Evolutionary conservation across 2,888 invertebrate genomes (phyloP).

Genomic region (Conus canariensis): DNA sequence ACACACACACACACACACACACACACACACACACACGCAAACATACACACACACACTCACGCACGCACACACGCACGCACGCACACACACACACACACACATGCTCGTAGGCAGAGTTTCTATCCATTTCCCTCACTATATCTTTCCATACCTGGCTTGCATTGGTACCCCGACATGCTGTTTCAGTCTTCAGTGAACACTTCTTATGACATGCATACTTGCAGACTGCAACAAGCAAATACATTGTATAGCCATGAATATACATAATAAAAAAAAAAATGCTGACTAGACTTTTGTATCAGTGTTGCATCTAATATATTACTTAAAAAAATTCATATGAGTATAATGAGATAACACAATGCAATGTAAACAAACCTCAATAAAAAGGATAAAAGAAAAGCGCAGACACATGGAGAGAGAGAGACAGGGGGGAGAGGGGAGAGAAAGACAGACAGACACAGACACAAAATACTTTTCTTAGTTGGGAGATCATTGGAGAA

Average conservation of each 20-base stretch:
- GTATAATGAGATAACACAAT: background rate
- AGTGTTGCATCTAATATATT: no score
- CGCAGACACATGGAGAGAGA: background rate
- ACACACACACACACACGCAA: background rate
- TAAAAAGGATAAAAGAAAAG: background rate
- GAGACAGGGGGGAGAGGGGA: background rate
- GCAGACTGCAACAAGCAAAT: conserved; percentile 82
- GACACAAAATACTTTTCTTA: background rate
- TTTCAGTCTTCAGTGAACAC: conserved; percentile 88
- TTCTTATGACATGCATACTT: conserved; percentile 96
- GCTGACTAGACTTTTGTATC: no score
- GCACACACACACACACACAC: no score
- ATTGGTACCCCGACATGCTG: conserved; percentile 69
- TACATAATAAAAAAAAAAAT: background rate
- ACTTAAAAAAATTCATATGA: background rate
- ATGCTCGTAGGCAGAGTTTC: no score
- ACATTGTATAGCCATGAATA: no score
- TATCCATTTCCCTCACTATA: background rate
- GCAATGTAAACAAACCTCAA: background rate
- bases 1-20: background rate
- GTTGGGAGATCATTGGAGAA: no score
- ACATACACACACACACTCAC: no score
- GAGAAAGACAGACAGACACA: background rate
- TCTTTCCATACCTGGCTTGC: conserved; percentile 43
- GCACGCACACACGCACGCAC: no score